Percentiles rank a stretch among this genome's conserved stretches.
These are phyloP conservation scores for Lateolabrax maculatus DNA, from an alignment of 2,797 vertebrate genomes.

Conservation along the genomic window DNA sequence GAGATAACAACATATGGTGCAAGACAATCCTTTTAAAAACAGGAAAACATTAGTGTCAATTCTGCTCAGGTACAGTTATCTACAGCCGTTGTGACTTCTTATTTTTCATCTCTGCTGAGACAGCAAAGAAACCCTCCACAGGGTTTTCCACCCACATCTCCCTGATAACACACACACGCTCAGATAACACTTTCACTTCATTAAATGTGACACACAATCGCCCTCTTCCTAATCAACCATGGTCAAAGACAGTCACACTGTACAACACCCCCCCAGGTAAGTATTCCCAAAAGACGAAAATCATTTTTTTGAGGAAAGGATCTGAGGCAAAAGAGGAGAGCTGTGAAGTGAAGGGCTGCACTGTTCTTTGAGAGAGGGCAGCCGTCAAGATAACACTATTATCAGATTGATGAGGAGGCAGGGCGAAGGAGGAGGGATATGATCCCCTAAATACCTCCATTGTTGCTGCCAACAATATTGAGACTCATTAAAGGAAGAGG, in stretches of 20 bases:
- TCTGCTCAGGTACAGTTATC: slow-evolving; percentile 25
- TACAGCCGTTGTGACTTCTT: slow-evolving; percentile 22
- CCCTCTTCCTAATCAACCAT: slow-evolving; percentile 43
- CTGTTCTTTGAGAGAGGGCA: slow-evolving; percentile 53
- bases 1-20: neutral
- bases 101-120: slow-evolving; percentile 55
- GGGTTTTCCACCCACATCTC: slow-evolving; percentile 40
- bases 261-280: slow-evolving; percentile 22
- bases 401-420: slow-evolving; percentile 64
- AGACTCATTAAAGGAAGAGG: slow-evolving; percentile 49
- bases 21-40: neutral
- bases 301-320: slow-evolving; percentile 30
- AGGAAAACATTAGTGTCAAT: neutral
- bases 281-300: slow-evolving; percentile 51
- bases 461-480: slow-evolving; percentile 49
- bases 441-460: slow-evolving; percentile 57
- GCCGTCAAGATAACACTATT: slow-evolving; percentile 59
- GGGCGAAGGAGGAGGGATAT: slow-evolving; percentile 41
- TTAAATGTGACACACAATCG: slow-evolving; percentile 57
- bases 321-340: slow-evolving; percentile 47
- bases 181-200: slow-evolving; percentile 55
- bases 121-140: slow-evolving; percentile 35
- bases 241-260: slow-evolving; percentile 8
- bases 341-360: slow-evolving; percentile 41
- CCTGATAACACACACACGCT: slow-evolving; percentile 23